Evolutionary conservation across 2,113 vertebrate species (phyloP), one percentile per base, ranked within the genome.

Genomic region (Lepidothrix coronata): DNA sequence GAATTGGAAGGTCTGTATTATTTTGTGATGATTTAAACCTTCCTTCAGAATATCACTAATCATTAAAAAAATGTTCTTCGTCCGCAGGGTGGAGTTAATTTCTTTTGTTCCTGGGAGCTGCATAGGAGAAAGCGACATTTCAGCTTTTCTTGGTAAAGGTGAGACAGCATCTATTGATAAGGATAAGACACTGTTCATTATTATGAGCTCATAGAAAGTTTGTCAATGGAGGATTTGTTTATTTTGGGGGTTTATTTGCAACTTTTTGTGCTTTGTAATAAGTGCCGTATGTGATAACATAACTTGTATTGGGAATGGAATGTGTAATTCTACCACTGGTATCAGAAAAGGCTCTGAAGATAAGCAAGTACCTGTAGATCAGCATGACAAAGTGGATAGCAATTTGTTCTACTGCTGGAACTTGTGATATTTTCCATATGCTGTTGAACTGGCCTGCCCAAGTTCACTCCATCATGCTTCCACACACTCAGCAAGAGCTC

Each of bases 301-400:
- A 61, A 62, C 94, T 96, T 93, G 70, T 91, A 55, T 77, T 95
- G 31, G 68, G 86, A 93, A 70, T 88, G 93, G 94, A 97, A 96
- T 97, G 94, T 91, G 71, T 48, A 95, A 46, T 86, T 97, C 61
- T 89, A 74, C 54, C 12, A 41, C 59, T 80, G 76, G 83, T 97
- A 97, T 97, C 94, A 95, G 89, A 51, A 79, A 73, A 93, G 94
- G 75, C 89, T 95, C 79, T 71, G 63, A 93, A 96, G 97, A 97
- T 98, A 97, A 98, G 91, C 70, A 82, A 88, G 72, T 63, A 86
- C 72, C 71, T 95, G 27, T 97, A 97, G 95, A 96, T 96, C 95
- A 96, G 48, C 66, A 44, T 86, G 96, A 96, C 66, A 91, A 93
- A 97, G 85, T 97, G 59, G 54, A 75, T 83, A 92, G 87, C 57